Conservation (phyloP, 2,113 vertebrate genomes). For the Lophura nycthemera region DNA sequence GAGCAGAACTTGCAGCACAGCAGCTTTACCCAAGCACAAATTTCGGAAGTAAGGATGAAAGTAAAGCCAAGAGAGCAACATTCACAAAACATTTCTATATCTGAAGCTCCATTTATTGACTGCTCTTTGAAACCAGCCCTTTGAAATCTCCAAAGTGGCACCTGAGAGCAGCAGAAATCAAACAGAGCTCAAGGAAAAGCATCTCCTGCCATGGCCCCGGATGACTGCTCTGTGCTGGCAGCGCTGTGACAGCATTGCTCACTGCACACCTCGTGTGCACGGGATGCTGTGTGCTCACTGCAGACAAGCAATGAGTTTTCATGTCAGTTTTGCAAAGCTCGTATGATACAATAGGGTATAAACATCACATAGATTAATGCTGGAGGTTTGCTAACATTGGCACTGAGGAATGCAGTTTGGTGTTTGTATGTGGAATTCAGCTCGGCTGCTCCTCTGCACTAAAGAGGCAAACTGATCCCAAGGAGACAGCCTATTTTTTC, state of each 20-base stretch:
- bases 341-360: fast-evolving
- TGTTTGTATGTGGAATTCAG: not conserved
- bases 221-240: not conserved
- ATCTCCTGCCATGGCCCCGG: not conserved
- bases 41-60: not conserved
- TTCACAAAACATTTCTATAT: not conserved
- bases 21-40: not conserved
- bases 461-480: not conserved
- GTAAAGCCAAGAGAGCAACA: not conserved
- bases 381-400: fast-evolving
- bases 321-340: fast-evolving
- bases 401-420: not conserved
- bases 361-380: not conserved
- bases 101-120: not conserved
- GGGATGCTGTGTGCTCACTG: not conserved
- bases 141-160: not conserved
- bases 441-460: not conserved
- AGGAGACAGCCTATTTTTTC: not conserved
- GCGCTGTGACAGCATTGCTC: not conserved
- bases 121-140: not conserved
- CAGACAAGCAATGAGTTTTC: not conserved
- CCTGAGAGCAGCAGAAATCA: not conserved
- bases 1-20: not conserved
- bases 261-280: not conserved
- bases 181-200: not conserved